Evolutionary conservation across 2,113 vertebrate species (phyloP).

Genomic region (Pungitius pungitius): DNA sequence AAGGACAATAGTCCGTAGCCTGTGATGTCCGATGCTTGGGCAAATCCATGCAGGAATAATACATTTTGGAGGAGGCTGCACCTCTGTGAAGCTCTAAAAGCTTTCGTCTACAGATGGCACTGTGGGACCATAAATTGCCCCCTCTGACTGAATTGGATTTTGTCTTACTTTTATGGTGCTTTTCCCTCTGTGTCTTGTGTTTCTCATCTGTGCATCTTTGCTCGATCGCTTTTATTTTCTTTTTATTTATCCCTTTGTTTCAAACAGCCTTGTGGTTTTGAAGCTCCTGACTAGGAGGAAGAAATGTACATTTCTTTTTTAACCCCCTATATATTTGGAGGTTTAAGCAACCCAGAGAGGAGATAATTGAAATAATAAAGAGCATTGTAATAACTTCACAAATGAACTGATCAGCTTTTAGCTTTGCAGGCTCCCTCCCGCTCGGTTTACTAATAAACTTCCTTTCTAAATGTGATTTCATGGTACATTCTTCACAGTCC

Average conservation of each 20-base stretch:
- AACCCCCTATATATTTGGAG: slow-evolving; percentile 19
- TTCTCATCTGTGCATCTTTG: slow-evolving; percentile 28
- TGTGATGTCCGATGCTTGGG: neutral
- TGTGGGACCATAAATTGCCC: slow-evolving; percentile 45
- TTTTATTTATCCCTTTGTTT: slow-evolving; percentile 29
- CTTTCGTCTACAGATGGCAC: slow-evolving; percentile 70
- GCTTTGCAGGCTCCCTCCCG: slow-evolving; percentile 10
- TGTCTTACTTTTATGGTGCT: slow-evolving; percentile 20
- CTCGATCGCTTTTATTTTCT: neutral
- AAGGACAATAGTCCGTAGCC: neutral
- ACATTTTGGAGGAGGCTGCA: neutral
- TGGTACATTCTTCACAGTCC: slow-evolving; percentile 7
- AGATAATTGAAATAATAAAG: slow-evolving; percentile 49
- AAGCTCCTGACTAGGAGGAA: slow-evolving; percentile 10
- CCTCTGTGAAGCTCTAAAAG: slow-evolving; percentile 14
- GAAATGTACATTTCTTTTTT: no score
- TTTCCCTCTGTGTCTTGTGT: slow-evolving; percentile 32
- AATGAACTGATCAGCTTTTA: slow-evolving; percentile 38
- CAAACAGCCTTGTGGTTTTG: slow-evolving; percentile 15
- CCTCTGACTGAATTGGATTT: slow-evolving; percentile 23
- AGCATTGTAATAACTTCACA: slow-evolving; percentile 43
- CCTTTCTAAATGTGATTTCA: slow-evolving; percentile 37
- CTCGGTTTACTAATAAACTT: slow-evolving; percentile 37
- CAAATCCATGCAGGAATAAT: slow-evolving; percentile 4
- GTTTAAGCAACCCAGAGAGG: slow-evolving; percentile 18